Evolutionary conservation across 2,888 invertebrate species (phyloP), one percentile per base, ranked within the genome.

Genomic region (Nymphalis urticae): DNA sequence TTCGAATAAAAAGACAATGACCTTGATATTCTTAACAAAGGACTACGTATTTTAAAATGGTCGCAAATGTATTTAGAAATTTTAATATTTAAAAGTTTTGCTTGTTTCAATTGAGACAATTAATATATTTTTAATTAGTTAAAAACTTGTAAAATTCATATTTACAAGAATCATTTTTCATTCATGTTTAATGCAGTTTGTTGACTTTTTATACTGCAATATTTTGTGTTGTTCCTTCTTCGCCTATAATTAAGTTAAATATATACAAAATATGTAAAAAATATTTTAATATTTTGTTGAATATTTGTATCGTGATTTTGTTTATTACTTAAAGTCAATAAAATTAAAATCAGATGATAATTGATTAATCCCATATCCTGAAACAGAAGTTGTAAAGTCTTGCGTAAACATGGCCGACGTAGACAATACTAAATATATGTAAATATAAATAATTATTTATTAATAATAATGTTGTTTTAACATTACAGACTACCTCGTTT

Each of bases 401-500:
- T 42, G 10, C 21, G 58, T 58, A 62, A 67, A 67, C 56, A 67
- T 67, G 67, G 67, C 62, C 24, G 36, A 58, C 50, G 8, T 48
- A 42, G 10, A 19, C 32, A 58, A 3, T 56, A 42, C 21, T 36
- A 54, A 21, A 10, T n/a, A 47, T 13, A 5, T 48, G 24, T 24
- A 24, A 42, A 65, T 24, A 19, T 50, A 48, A 13, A 32, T 47
- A 24, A 59, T 47, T 64, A 48, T 42, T 9, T 62, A 36, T 48
- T 27, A 36, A 24, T 53, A 16, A 69, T 60, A 51, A 61, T 71
- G 61, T 61, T 66, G 56, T 32, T 27, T 32, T 69, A 36, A 69
- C 50, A 54, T 79, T 73, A 60, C 76, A 77, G 77, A 67, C 70
- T 51, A 75, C 75, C 70, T 90, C 90, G 90, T 84, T 83, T 73